Percentiles rank a stretch among this genome's conserved stretches.
Conservation (phyloP, 1,140 invertebrate species). For the Drosophila insularis region DNA sequence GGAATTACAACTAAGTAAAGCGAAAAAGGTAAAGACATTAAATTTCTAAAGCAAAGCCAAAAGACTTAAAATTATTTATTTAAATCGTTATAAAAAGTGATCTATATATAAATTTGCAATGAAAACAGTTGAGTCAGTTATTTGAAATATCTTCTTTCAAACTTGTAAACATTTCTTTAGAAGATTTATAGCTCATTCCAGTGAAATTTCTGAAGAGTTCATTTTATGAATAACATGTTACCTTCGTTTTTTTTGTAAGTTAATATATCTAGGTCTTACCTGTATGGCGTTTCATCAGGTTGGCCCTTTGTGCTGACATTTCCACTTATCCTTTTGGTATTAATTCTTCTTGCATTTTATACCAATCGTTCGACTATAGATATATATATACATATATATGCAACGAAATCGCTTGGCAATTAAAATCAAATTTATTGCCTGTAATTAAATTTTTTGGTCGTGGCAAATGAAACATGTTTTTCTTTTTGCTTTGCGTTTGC, state of each 20-base stretch:
- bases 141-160: no score
- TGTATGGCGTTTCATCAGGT: conserved; percentile 40
- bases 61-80: no score
- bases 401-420: conserved; percentile 60
- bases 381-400: conserved; percentile 23
- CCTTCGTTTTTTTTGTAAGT: neutral
- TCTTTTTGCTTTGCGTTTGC: conserved; percentile 21
- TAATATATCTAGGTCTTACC: neutral
- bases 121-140: no score
- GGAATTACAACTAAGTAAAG: no score
- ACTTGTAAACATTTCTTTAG: no score
- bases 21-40: no score
- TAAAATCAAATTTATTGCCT: conserved; percentile 76
- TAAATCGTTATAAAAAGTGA: no score
- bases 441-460: conserved; percentile 69
- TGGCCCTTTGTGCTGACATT: conserved; percentile 45
- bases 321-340: conserved; percentile 26
- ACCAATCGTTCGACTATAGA: neutral
- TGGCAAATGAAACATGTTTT: conserved; percentile 24
- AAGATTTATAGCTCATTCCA: no score
- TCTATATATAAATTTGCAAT: no score
- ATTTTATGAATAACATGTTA: no score
- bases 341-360: conserved; percentile 23
- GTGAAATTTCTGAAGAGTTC: no score
- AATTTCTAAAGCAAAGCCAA: no score